Evolutionary conservation across 2,888 invertebrate species (phyloP), one percentile per base, ranked within the genome.

Genomic region (Horisme vitalbata): DNA sequence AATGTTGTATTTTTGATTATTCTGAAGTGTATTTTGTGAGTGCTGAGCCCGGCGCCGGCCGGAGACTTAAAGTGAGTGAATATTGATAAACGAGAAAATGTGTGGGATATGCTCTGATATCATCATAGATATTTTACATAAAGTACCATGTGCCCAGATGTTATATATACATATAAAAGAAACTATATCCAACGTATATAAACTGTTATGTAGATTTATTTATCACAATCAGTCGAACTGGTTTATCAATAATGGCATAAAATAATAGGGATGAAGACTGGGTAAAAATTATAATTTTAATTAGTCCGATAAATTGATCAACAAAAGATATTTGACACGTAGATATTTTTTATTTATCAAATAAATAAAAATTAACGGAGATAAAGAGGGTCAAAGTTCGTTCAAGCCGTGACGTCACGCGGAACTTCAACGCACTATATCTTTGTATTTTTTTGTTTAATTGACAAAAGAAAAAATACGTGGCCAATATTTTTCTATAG

Each of bases 71-170:
- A 47, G 56, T 58, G 59, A 55, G 65, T 58, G 53, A 43, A 65
- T 62, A 26, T 20, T 24, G 28, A 21, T 33, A 31, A 14, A 30
- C 12, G 58, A 56, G 65, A 52, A 59, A 41, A 64, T 61, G 59
- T 53, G 55, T 61, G 61, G 58, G 52, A 59, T 55, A 55, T 63
- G 65, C 62, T 69, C 60, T 68, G 64, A 68, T 68, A 63, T 60
- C 75, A 70, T 72, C 68, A 58, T 72, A 71, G 68, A 76, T 72
- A 75, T 73, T 69, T 68, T 68, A 72, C 72, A 72, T 72, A 67
- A 65, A 70, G 68, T 69, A 71, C 60, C 61, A 62, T 68, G 75
- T 76, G 77, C 74, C 74, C 77, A 59, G 68, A 71, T 71, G 45
- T 45, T 43, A 50, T 39, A 52, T 36, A 41, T 30, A n/a, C n/a